Conservation (phyloP, 1,140 invertebrate genomes). For the Brachionus paranguensis region DNA sequence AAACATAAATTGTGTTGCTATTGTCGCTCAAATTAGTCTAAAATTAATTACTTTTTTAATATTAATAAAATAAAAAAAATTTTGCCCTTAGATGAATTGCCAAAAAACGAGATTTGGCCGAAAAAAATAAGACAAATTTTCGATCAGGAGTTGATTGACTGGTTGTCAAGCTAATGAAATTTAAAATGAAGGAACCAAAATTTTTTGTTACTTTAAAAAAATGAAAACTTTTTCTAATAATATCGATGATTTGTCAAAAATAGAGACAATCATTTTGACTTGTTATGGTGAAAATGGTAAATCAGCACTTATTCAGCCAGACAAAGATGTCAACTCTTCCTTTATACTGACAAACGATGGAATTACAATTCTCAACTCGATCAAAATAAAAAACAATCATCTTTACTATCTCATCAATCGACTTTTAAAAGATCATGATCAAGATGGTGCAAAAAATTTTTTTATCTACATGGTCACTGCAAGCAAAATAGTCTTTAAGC, state of each 20-base stretch:
- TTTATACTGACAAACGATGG: neutral
- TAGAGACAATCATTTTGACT: neutral
- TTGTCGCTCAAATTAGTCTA: neutral
- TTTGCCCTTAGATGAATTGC: neutral
- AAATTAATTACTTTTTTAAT: neutral
- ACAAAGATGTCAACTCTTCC: neutral
- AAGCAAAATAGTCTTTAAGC: neutral
- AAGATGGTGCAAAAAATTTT: neutral
- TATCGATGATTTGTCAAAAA: neutral
- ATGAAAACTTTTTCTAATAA: neutral
- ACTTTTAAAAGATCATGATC: neutral
- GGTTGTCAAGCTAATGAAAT: neutral
- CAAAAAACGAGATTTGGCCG: neutral
- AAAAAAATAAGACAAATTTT: neutral
- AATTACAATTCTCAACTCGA: neutral
- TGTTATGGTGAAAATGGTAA: conserved; percentile 18
- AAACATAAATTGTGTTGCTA: neutral
- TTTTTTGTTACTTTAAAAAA: neutral
- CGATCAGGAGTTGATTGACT: neutral
- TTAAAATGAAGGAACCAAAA: neutral
- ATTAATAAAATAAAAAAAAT: neutral
- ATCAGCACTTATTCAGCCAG: neutral
- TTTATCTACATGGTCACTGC: neutral
- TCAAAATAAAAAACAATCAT: neutral
- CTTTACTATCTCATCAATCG: neutral